These are phyloP conservation scores for Metacarcinus magister DNA, from an alignment of 2,888 invertebrate species.

Conservation along the genomic window DNA sequence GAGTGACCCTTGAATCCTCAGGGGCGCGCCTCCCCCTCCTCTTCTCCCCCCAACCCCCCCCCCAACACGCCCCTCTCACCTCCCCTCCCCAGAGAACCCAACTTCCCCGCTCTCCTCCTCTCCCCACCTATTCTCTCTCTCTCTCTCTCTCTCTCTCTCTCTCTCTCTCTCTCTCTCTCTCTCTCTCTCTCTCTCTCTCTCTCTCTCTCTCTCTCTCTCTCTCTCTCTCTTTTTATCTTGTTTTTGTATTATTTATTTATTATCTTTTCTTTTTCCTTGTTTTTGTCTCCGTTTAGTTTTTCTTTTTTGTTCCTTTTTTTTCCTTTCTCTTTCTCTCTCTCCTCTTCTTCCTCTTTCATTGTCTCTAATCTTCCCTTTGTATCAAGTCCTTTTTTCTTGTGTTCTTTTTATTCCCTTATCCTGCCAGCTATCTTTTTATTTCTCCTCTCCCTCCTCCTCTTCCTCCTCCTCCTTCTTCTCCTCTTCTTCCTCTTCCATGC, in stretches of 20 bases:
- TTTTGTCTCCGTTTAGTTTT: neutral
- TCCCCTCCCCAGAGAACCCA: neutral
- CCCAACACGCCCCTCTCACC: neutral
- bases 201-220: neutral
- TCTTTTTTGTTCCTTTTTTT: neutral
- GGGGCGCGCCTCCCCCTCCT: neutral
- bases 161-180: constrained; percentile 8
- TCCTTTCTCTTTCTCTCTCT: neutral
- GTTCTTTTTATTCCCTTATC: neutral
- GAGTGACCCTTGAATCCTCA: neutral
- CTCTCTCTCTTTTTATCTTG: neutral
- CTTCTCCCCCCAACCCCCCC: neutral
- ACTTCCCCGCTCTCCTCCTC: neutral
- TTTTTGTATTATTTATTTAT: neutral
- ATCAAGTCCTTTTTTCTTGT: neutral
- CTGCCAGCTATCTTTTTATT: neutral
- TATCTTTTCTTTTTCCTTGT: neutral
- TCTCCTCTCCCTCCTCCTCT: neutral
- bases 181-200: neutral
- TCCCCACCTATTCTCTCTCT: neutral
- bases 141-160: constrained; percentile 12
- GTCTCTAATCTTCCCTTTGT: neutral
- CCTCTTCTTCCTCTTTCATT: neutral
- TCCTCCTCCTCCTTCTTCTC: neutral
- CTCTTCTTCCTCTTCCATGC: neutral